These are phyloP conservation scores for Xenus cinereus DNA, from an alignment of 2,113 vertebrate genomes.

Conservation along the genomic window DNA sequence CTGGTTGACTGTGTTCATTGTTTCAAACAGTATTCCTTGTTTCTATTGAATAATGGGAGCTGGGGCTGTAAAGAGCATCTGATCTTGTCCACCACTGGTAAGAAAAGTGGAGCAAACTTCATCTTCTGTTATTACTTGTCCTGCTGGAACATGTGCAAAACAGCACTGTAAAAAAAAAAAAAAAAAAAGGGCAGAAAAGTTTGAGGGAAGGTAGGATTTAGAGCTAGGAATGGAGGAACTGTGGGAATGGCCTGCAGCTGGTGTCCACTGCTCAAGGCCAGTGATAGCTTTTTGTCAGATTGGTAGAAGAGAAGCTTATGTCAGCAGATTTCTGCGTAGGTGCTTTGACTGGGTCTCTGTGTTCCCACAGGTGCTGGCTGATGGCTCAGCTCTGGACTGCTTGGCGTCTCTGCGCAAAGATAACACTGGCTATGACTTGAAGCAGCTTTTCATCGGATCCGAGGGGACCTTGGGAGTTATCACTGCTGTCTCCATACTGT, in stretches of 20 bases:
- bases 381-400: slow-evolving; percentile 85
- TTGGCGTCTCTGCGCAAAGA: slow-evolving; percentile 88
- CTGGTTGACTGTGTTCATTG: background rate
- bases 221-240: background rate
- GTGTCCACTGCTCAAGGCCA: background rate
- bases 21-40: background rate
- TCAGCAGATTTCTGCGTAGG: background rate
- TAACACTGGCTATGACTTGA: slow-evolving; percentile 96
- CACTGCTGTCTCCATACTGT: slow-evolving; percentile 88
- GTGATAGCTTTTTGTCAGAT: background rate
- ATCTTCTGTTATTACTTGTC: background rate
- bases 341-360: background rate
- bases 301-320: background rate
- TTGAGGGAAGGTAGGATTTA: background rate
- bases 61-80: background rate
- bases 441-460: slow-evolving; percentile 95
- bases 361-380: slow-evolving; percentile 83
- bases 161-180: background rate
- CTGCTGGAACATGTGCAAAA: background rate
- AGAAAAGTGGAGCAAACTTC: background rate
- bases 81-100: background rate
- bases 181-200: background rate
- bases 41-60: background rate
- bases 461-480: slow-evolving; percentile 94
- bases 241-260: background rate